Evolutionary conservation across 2,113 vertebrate species (phyloP).

Genomic region (Tetrax tetrax): DNA sequence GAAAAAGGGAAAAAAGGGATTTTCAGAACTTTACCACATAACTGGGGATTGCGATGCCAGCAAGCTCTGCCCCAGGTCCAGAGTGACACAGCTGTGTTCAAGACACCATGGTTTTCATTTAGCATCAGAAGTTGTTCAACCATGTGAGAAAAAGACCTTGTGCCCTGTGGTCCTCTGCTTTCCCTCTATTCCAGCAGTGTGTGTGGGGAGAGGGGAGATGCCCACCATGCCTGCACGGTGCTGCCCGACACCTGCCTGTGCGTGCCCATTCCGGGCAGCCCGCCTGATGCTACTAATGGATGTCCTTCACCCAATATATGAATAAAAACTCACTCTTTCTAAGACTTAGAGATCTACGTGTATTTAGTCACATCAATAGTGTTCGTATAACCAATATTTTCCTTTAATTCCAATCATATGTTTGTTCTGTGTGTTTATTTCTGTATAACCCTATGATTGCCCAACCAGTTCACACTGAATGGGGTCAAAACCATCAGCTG

Average conservation of each 20-base stretch:
- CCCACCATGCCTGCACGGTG: not conserved
- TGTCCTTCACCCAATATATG: not conserved
- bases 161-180: not conserved
- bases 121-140: not conserved
- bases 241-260: not conserved
- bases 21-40: slow-evolving; percentile 43
- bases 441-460: accelerated
- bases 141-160: not conserved
- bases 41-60: not conserved
- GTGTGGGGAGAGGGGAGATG: not conserved
- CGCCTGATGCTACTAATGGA: not conserved
- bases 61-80: not conserved
- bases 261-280: not conserved
- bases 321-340: not conserved
- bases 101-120: not conserved
- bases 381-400: not conserved
- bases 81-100: not conserved
- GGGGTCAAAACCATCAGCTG: not conserved
- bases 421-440: not conserved
- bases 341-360: not conserved
- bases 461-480: not conserved
- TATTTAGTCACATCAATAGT: not conserved
- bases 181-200: not conserved
- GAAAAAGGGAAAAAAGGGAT: not conserved
- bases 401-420: not conserved